Evolutionary conservation across 2,888 invertebrate species (phyloP).

Genomic region (Melanophora roralis): DNA sequence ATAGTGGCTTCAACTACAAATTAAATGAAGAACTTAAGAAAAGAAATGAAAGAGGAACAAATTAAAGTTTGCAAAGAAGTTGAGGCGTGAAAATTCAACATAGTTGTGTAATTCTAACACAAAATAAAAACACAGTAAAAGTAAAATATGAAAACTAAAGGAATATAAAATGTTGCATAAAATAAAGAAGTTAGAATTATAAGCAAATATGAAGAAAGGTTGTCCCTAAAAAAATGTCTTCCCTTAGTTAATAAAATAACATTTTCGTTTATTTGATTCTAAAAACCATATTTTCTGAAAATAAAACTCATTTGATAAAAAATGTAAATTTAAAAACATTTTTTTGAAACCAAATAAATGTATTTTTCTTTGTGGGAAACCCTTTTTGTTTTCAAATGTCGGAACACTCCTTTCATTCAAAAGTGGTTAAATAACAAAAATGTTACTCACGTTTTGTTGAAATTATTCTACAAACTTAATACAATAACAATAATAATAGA

Average conservation of each 20-base stretch:
- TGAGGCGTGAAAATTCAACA: constrained; percentile 58
- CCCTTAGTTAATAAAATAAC: too few relatives aligned
- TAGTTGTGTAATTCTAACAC: constrained; percentile 43
- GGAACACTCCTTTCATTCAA: neutral
- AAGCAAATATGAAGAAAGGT: neutral
- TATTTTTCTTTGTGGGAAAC: too few relatives aligned
- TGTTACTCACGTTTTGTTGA: constrained; percentile 47
- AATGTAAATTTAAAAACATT: too few relatives aligned
- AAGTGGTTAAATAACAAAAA: constrained; percentile 26
- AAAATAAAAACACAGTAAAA: constrained; percentile 26
- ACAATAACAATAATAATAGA: constrained; percentile 36
- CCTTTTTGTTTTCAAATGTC: too few relatives aligned
- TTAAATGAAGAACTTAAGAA: constrained; percentile 46
- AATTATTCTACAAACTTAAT: constrained; percentile 37
- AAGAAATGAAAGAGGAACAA: constrained; percentile 50
- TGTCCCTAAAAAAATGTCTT: neutral
- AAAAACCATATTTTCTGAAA: too few relatives aligned
- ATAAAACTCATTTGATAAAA: too few relatives aligned
- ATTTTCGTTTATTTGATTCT: too few relatives aligned
- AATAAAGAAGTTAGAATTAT: constrained; percentile 30
- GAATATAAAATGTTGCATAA: constrained; percentile 17
- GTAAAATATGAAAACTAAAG: constrained; percentile 9
- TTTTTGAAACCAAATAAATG: too few relatives aligned
- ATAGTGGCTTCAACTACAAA: constrained; percentile 32
- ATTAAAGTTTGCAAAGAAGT: constrained; percentile 56